phyloP scores from a whole-genome alignment of 1,140 invertebrate genomes.

The Brachionus rotundiformis region DNA sequence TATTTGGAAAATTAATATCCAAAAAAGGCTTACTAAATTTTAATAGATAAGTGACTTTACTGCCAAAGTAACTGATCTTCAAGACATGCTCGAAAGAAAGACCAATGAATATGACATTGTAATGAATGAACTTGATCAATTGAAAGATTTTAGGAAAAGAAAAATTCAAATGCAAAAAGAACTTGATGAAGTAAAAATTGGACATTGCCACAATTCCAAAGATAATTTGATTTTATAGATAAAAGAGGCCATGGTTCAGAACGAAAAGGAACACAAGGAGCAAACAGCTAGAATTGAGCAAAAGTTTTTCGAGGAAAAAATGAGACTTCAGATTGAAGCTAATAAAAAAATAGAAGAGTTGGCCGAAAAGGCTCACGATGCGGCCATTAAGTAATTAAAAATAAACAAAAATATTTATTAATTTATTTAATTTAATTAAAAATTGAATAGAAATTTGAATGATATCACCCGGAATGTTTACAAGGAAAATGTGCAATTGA shows the following conservation, averaged over 20 bases:
- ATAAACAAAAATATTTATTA: no score
- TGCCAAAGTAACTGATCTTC: slow-evolving; percentile 60
- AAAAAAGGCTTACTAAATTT: not conserved
- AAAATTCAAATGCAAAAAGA: slow-evolving; percentile 63
- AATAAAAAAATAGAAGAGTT: slow-evolving; percentile 64
- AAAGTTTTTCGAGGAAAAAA: slow-evolving; percentile 65
- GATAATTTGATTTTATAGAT: slow-evolving; percentile 56
- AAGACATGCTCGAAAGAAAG: slow-evolving; percentile 58
- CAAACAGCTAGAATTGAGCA: slow-evolving; percentile 61
- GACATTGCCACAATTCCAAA: not conserved
- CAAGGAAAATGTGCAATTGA: slow-evolving; percentile 63
- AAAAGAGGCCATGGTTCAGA: slow-evolving; percentile 61
- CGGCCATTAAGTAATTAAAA: slow-evolving; percentile 60
- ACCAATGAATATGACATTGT: slow-evolving; percentile 60
- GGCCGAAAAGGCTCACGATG: slow-evolving; percentile 63
- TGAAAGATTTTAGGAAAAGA: slow-evolving; percentile 63
- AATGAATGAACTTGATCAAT: slow-evolving; percentile 62
- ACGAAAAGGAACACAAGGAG: slow-evolving; percentile 61
- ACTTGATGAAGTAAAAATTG: slow-evolving; percentile 40
- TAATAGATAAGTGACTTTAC: slow-evolving; percentile 60
- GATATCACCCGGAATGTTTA: slow-evolving; percentile 64
- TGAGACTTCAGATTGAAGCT: slow-evolving; percentile 63
- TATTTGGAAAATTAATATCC: not conserved
- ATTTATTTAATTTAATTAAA: not conserved
- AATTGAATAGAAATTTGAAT: slow-evolving; percentile 60